Evolutionary conservation across 2,797 vertebrate genomes (phyloP), one percentile per base, ranked within the genome.

Genomic region (Serranus cabrilla): DNA sequence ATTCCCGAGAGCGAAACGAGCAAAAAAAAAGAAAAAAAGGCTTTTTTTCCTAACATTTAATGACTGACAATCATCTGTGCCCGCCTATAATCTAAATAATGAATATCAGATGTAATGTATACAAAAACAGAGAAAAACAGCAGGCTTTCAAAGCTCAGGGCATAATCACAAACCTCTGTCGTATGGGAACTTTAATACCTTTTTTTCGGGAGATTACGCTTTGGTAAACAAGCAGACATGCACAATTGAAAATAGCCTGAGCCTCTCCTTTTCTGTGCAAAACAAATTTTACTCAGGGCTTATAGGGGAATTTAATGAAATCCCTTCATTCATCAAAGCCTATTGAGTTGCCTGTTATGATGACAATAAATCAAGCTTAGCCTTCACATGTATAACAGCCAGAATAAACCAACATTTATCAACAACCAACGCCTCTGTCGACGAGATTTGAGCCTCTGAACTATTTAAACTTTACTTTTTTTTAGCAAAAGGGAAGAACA

Each of bases 221-320:
- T 80, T 72, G 63, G 81, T 82, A 82, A 86, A 88, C 80, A 85
- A 84, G 69, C 61, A 60, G 31, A 56, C 66, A 20, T 23, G 25
- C 17, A 55, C 61, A 54, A 73, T 62, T 62, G 6, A 20, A 67
- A 71, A 62, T 18, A 68, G 6, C 39, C 34, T 1, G 6, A 74
- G 51, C 61, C 9, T 67, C 25, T 59, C n/a, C 14, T 49, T 42
- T 59, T 58, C 34, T 43, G 31, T n/a, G 58, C 51, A 56, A 61
- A 80, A 76, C 57, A 18, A 39, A 10, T 55, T 67, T 34, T n/a
- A 59, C 23, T 50, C 50, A 0, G 12, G 23, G 46, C 10, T 72
- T 59, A 68, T 1, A 1, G 7, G 23, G 25, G 42, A 62, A 51
- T 76, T 65, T 7, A 60, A 40, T 27, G 6, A 80, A 66, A 81